Percentiles rank a stretch among this genome's conserved stretches.
Evolutionary conservation across 2,888 invertebrate genomes (phyloP).

Genomic region (Neocrepidodera transversa): DNA sequence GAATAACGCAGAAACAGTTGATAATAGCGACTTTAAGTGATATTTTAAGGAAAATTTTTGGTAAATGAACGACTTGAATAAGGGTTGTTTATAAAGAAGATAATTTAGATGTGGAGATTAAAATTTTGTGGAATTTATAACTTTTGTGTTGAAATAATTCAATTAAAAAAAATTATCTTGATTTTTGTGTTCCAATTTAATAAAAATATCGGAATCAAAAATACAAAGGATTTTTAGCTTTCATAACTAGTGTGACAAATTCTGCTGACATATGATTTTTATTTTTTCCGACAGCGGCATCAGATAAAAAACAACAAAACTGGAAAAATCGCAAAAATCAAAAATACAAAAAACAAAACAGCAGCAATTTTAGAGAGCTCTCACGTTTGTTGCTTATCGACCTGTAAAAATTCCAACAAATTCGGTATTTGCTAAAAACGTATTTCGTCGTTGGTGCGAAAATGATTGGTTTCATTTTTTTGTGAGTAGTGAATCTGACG

Average conservation of each 20-base stretch:
- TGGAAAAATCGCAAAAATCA: not conserved
- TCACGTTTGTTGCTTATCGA: not conserved
- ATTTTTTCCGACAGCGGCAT: not conserved
- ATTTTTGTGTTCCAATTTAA: no score
- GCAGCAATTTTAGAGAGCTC: not conserved
- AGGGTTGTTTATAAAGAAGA: not conserved
- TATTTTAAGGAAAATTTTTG: not conserved
- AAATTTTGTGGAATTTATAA: no score
- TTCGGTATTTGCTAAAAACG: not conserved
- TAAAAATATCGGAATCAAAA: no score
- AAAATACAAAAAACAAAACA: not conserved
- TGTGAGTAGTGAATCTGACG: no score
- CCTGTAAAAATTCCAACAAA: not conserved
- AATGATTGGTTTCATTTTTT: not conserved
- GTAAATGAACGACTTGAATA: not conserved
- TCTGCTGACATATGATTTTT: slow-evolving; percentile 1
- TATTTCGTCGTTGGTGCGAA: not conserved
- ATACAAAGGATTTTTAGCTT: not conserved
- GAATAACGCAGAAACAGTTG: not conserved
- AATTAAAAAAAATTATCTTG: no score
- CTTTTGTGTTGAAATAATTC: no score
- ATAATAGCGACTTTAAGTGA: not conserved
- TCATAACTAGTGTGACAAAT: not conserved
- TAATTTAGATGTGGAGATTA: not conserved
- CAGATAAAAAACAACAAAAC: not conserved